Evolutionary conservation across 2,888 invertebrate genomes (phyloP), one percentile per base, ranked within the genome.

Genomic region (Cheilosia grossa): DNA sequence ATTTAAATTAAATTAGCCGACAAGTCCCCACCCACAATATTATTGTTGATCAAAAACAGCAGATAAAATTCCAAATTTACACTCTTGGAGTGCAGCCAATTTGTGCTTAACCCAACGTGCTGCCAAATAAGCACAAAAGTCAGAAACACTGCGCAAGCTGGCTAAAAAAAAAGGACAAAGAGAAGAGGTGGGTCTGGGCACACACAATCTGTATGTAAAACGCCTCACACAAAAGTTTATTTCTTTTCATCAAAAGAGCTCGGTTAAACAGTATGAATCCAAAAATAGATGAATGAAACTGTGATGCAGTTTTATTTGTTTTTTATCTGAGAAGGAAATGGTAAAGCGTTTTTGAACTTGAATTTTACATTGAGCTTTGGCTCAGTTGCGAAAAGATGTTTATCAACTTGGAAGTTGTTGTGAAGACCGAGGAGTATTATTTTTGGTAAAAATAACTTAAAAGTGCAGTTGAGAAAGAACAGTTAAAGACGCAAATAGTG

Each of bases 31-130:
- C 33, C 15, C 6, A 17, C 47, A 30, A 9, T 24, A 21, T 24
- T 27, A 27, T 9, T 63, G 33, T 7, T 2, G 15, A 21, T 19
- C 17, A 13, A 63, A 24, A 54, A 27, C 7, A 47, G 6, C 9
- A 37, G 37, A 37, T 9, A 24, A 73, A 73, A 63, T 64, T 73
- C 73, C 73, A 73, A 73, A 73, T 64, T 73, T 15, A 24, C 54
- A 54, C 63, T 44, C 24, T 73, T 73, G 73, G 73, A 64, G 24
- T 56, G 63, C 63, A 56, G 63, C 73, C 73, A 73, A 63, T 64
- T 64, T 53, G 44, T 30, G 47, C 63, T 33, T 73, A 47, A 37
- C n/a, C 9, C 61, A 58, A 54, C 63, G 73, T 63, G 73, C 63
- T 73, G 63, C 73, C 73, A 73, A 73, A 27, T 73, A 73, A 64